Base-by-base conservation (phyloP, 2,797 vertebrate species). In the Borostomias antarcticus region DNA sequence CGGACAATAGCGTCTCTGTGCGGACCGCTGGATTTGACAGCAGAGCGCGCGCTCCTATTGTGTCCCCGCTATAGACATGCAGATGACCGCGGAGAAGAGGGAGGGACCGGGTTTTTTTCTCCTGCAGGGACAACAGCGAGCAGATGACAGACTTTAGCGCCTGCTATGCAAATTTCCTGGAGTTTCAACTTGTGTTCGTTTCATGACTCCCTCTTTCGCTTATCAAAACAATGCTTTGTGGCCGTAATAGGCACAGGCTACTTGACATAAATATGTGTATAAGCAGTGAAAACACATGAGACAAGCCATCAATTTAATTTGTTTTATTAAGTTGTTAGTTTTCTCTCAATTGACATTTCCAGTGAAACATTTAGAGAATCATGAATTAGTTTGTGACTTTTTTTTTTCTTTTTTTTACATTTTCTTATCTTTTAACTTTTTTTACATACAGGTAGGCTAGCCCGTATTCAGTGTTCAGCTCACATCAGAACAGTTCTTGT, bases 21-120 rank as follows among this genome's bases (percentile, higher is more conserved):
- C 68, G 68, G 69, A 75, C 70, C 75, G 77, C 84, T 80, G 77
- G 76, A 81, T 86, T 79, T 84, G 88, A 90, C 80, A 82, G 75
- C 80, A 62, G 64, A 69, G 74, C 73, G 83, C 66, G 62, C 79
- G 57, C 40, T 72, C 61, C 88, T 72, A 85, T 92, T 93, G 89
- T 92, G 68, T 71, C 65, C 66, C 0, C 69, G n/a, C 82, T 73
- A 88, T 90, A 86, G 84, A 91, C 82, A 92, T 92, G 89, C 83
- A 92, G 89, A 93, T 92, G 74, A 89, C 75, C 32, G 58, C 60
- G 54, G 69, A 68, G 30, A 25, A 66, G 64, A 47, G 73, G 68
- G 51, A 68, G 75, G 70, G 40, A n/a, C 30, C n/a, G 3, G 2
- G 25, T 2, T 21, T 57, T 64, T 50, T 32, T 63, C 43, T 48